Evolutionary conservation across 2,113 vertebrate genomes (phyloP).

Genomic region (Platysteira castanea): DNA sequence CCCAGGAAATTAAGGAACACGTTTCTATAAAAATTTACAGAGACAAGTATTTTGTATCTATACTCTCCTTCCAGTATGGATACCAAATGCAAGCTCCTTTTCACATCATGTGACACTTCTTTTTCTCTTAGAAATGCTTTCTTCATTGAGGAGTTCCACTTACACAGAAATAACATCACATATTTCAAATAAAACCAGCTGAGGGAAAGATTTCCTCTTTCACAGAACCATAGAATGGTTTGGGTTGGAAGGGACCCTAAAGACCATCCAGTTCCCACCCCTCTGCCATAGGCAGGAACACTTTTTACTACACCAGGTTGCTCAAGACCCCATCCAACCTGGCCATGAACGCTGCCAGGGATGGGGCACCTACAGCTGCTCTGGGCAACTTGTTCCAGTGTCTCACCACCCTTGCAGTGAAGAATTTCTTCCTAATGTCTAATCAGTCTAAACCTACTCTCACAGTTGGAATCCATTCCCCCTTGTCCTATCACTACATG

Average conservation of each 20-base stretch:
- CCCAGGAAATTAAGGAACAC: background rate
- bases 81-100: background rate
- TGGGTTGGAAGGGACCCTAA: background rate
- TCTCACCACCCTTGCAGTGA: background rate
- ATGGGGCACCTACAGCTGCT: background rate
- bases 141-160: background rate
- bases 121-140: background rate
- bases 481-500: background rate
- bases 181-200: background rate
- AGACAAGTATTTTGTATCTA: background rate
- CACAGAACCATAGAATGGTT: background rate
- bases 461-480: background rate
- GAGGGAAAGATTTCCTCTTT: background rate
- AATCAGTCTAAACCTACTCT: background rate
- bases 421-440: background rate
- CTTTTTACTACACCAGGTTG: background rate
- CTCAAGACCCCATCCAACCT: background rate
- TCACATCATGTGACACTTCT: fast-evolving
- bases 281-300: background rate
- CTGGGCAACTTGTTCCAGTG: no score
- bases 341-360: background rate
- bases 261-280: background rate
- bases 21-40: background rate
- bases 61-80: background rate
- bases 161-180: background rate